A percentile compares a stretch with the other conserved stretches of the same genome.
Evolutionary conservation across 2,113 vertebrate species (phyloP).

Genomic region (Myotis brandtii): DNA sequence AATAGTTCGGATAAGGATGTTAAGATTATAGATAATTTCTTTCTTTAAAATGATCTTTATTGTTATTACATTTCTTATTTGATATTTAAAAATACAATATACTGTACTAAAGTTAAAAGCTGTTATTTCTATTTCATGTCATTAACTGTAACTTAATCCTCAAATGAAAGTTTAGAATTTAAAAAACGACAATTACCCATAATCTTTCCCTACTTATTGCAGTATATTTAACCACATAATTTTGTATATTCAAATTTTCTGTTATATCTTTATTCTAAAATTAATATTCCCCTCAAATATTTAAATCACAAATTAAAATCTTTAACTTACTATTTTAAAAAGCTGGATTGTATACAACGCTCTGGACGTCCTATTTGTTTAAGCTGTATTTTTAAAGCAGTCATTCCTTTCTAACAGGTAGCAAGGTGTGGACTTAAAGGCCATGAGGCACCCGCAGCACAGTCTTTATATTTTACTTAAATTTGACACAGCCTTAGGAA

Average conservation of each 20-base stretch:
- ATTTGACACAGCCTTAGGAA: conserved; percentile 30
- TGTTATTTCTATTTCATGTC: not conserved
- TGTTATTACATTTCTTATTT: not conserved
- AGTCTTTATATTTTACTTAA: conserved; percentile 3
- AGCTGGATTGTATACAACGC: not conserved
- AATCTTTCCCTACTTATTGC: not conserved
- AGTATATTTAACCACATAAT: not conserved
- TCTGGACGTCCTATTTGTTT: not conserved
- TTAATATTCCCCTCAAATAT: not conserved
- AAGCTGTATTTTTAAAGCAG: conserved; percentile 4
- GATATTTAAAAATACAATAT: not conserved
- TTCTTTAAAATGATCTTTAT: not conserved
- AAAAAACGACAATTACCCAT: not conserved
- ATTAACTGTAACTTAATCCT: not conserved
- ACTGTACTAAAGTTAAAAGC: not conserved
- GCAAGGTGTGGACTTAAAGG: not conserved
- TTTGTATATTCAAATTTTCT: conserved; percentile 28
- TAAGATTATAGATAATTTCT: not conserved
- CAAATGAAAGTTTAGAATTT: not conserved
- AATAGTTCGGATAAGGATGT: not conserved
- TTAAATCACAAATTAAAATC: conserved; percentile 39
- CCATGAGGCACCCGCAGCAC: not conserved
- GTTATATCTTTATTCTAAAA: conserved; percentile 3
- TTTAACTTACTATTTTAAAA: not conserved
- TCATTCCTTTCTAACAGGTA: not conserved